Base-by-base conservation (phyloP, 1,140 invertebrate genomes). In the Drosophila suzukii region DNA sequence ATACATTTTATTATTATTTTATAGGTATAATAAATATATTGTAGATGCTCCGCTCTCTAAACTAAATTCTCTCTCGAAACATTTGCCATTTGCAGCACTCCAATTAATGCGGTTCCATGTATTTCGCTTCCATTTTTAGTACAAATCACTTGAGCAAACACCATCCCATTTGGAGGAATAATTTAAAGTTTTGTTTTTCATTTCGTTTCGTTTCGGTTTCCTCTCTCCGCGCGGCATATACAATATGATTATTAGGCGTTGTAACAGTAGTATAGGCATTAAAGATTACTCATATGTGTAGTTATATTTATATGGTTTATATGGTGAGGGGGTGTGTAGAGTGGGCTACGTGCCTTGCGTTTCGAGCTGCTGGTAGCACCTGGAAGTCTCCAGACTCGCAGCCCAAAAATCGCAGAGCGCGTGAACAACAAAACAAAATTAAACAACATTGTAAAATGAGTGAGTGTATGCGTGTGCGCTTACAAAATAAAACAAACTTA, bases 401-500 rank as follows among this genome's bases (percentile, higher is more conserved):
- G 61, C 58, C 65, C 53, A 68, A 82, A 86, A 81, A 50, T 60
- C 57, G 58, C 78, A 47, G 81, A 61, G 49, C 79, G 30, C 72
- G 50, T 70, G 20, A 70, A 71, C 67, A 71, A 70, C 68, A 72
- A 82, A 78, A 74, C 61, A 53, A 68, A 82, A 57, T 67, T 63
- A 71, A 72, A 72, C 68, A 78, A 78, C 80, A 46, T 75, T 88
- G 55, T 81, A 62, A 57, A 59, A 44, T 82, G 75, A 51, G 67
- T 51, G 44, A 39, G 60, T 53, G 53, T 68, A 50, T 60, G 38
- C 50, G 43, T 72, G 54, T 54, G 75, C 63, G 54, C 76, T 84
- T 84, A 84, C 65, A 80, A 72, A 75, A 44, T 80, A 68, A 84
- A 80, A 77, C 67, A 80, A 84, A 80, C 81, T 85, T 84, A 84